A percentile compares a stretch with the other conserved stretches of the same genome.
phyloP scores from a whole-genome alignment of 2,797 vertebrate species.

The Pangasius sanitwongsei region DNA sequence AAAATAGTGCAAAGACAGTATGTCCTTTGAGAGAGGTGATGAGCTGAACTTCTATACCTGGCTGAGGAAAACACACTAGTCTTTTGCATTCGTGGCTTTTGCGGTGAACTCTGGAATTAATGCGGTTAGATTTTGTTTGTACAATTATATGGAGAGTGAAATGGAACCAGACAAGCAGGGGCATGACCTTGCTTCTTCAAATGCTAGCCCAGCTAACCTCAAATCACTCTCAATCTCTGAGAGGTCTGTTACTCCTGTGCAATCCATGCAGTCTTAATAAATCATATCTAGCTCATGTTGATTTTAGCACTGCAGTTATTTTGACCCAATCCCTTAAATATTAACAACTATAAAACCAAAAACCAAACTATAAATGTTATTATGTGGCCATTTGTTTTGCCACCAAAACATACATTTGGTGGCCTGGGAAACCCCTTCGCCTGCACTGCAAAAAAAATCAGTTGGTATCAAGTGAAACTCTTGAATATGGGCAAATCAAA shows the following conservation, averaged over 20 bases:
- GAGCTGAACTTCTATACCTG: not conserved
- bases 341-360: not conserved
- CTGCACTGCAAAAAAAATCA: not conserved
- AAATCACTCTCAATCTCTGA: not conserved
- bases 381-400: not conserved
- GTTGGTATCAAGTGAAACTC: not conserved
- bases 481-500: not conserved
- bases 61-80: not conserved
- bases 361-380: not conserved
- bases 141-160: not conserved
- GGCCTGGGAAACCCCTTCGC: not conserved
- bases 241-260: not conserved
- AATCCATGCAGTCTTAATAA: not conserved
- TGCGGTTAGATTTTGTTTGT: constrained; percentile 12
- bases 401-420: not conserved
- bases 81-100: not conserved
- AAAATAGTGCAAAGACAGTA: not conserved
- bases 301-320: not conserved
- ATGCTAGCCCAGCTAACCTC: constrained; percentile 15
- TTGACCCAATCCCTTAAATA: not conserved
- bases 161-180: not conserved
- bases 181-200: not conserved
- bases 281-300: not conserved
- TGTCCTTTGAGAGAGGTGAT: not conserved
- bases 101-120: not conserved